Conservation (phyloP, 2,113 vertebrate genomes). For the Meles meles region DNA sequence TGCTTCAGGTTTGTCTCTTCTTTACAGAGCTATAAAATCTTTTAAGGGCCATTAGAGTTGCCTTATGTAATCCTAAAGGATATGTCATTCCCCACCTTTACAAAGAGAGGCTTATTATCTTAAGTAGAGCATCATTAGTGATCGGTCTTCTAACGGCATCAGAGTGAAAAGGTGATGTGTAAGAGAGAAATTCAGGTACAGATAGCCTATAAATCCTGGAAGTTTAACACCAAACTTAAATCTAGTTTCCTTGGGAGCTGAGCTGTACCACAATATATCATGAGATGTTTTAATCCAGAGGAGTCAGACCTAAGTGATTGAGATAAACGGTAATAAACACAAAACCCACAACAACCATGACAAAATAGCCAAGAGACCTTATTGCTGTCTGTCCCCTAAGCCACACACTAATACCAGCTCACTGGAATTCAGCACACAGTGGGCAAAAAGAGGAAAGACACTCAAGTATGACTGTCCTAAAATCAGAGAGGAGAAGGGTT, state of each 20-base stretch:
- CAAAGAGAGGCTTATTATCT: background rate
- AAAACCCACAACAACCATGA: background rate
- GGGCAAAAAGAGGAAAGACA: background rate
- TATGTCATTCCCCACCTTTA: background rate
- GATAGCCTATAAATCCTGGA: background rate
- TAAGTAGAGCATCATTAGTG: background rate
- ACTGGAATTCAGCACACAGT: background rate
- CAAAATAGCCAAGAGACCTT: background rate
- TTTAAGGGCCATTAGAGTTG: conserved; percentile 16
- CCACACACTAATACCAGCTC: background rate
- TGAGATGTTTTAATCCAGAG: background rate
- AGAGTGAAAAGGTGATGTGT: background rate
- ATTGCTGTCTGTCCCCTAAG: background rate
- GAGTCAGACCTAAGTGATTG: background rate
- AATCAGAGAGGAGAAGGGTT: background rate
- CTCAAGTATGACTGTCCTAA: background rate
- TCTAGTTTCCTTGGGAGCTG: background rate
- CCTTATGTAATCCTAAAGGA: background rate
- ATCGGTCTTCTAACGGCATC: background rate
- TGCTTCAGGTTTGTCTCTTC: background rate
- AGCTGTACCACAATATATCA: background rate
- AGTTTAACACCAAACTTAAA: background rate
- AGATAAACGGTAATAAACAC: background rate
- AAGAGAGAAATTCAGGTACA: background rate
- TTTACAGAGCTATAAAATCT: conserved; percentile 45